A percentile compares a stretch with the other conserved stretches of the same genome.
Conservation (phyloP, 2,888 invertebrate species). For the Colostygia pectinataria region DNA sequence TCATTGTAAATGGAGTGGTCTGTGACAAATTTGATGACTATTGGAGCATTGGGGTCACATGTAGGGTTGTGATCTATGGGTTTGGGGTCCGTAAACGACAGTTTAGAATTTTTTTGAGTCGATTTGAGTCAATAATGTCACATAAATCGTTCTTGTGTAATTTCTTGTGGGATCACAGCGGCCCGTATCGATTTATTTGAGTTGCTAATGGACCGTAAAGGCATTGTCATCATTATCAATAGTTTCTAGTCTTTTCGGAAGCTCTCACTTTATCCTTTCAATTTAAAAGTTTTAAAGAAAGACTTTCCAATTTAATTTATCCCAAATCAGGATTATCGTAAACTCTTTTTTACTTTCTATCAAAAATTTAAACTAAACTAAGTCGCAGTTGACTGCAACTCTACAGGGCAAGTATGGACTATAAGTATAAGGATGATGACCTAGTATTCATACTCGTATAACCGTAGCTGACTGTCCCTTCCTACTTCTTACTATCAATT, state of each 20-base stretch:
- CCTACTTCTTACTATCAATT: too few relatives aligned
- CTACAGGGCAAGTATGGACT: too few relatives aligned
- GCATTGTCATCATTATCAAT: constrained; percentile 44
- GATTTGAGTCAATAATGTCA: constrained; percentile 72
- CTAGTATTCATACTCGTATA: too few relatives aligned
- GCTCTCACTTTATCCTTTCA: constrained; percentile 9
- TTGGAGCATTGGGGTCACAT: constrained; percentile 77
- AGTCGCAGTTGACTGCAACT: too few relatives aligned
- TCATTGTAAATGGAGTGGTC: constrained; percentile 77
- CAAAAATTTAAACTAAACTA: too few relatives aligned
- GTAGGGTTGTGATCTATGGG: constrained; percentile 73
- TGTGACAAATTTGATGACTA: constrained; percentile 83
- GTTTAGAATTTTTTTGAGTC: constrained; percentile 76
- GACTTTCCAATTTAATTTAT: constrained; percentile 2
- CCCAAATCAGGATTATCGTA: too few relatives aligned
- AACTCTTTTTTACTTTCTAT: too few relatives aligned
- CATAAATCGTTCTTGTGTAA: constrained; percentile 67
- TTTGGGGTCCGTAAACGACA: constrained; percentile 67
- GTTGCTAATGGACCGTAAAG: constrained; percentile 61
- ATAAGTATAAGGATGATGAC: too few relatives aligned
- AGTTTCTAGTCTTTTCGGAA: constrained; percentile 3
- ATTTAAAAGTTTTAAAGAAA: constrained; percentile 4
- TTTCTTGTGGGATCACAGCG: constrained; percentile 62
- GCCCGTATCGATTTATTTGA: constrained; percentile 51
- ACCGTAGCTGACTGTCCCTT: too few relatives aligned